Evolutionary conservation across 2,797 vertebrate genomes (phyloP).

Genomic region (Atherinosoma microstoma): DNA sequence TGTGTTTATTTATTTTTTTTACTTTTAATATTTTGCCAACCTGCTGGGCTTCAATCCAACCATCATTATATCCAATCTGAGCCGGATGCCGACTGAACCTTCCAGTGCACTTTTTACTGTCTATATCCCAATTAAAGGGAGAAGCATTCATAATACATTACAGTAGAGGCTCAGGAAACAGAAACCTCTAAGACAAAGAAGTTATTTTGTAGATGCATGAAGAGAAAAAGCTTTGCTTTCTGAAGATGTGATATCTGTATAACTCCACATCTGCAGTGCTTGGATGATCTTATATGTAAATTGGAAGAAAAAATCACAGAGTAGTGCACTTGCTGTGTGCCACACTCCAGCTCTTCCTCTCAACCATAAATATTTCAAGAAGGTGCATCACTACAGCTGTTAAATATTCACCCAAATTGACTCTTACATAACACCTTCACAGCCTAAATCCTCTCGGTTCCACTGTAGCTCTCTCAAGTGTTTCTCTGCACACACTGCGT

Average conservation of each 20-base stretch:
- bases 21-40: slow-evolving; percentile 1
- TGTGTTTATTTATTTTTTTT: slow-evolving; percentile 7
- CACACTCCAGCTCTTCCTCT: slow-evolving; percentile 1
- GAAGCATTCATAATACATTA: neutral
- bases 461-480: neutral
- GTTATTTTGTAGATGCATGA: neutral
- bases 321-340: slow-evolving; percentile 1
- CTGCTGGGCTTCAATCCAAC: slow-evolving; percentile 21
- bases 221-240: neutral
- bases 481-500: slow-evolving; percentile 8
- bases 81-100: neutral
- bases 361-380: slow-evolving; percentile 2
- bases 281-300: neutral
- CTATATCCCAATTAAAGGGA: neutral
- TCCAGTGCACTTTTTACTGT: neutral
- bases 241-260: neutral
- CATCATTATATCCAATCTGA: slow-evolving; percentile 28
- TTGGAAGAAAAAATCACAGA: neutral
- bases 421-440: slow-evolving; percentile 17
- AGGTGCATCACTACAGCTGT: neutral
- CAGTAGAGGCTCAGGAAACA: neutral
- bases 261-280: neutral
- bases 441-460: neutral
- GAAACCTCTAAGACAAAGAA: neutral
- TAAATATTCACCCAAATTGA: slow-evolving; percentile 22